Conservation (phyloP, 1,140 invertebrate genomes). For the Copidosoma floridanum region DNA sequence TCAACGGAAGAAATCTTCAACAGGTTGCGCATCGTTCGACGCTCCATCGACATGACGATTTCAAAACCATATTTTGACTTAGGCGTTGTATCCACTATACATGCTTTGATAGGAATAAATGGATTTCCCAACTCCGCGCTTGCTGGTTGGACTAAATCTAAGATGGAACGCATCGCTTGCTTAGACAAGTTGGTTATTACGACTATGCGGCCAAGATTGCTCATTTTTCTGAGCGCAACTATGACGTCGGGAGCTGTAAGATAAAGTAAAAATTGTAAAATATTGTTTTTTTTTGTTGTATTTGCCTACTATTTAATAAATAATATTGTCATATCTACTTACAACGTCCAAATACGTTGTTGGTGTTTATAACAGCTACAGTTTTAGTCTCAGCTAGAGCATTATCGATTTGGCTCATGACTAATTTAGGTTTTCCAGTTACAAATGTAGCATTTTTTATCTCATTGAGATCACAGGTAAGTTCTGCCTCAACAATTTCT, state of each 20-base stretch:
- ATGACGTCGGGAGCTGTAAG: constrained; percentile 50
- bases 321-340: constrained; percentile 25
- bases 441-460: constrained; percentile 52
- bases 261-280: background rate
- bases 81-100: constrained; percentile 50
- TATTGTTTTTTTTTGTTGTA: too few relatives aligned
- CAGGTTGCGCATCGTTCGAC: constrained; percentile 42
- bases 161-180: constrained; percentile 51
- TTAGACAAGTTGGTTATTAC: constrained; percentile 54
- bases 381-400: constrained; percentile 36
- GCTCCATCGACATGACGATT: constrained; percentile 50
- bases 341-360: constrained; percentile 49
- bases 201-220: constrained; percentile 44
- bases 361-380: constrained; percentile 47
- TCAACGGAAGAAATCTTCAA: constrained; percentile 7
- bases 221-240: constrained; percentile 46
- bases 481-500: constrained; percentile 53
- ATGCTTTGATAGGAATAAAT: constrained; percentile 49
- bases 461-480: constrained; percentile 48
- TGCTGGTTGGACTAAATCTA: constrained; percentile 50
- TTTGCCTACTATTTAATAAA: background rate
- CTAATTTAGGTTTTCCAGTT: constrained; percentile 42
- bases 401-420: constrained; percentile 40
- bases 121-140: constrained; percentile 41
- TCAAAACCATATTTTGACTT: constrained; percentile 49